Percentiles rank a stretch among this genome's conserved stretches.
Conservation (phyloP, 92 coral and sea anemone genomes). For the Epizoanthus fatuus region DNA sequence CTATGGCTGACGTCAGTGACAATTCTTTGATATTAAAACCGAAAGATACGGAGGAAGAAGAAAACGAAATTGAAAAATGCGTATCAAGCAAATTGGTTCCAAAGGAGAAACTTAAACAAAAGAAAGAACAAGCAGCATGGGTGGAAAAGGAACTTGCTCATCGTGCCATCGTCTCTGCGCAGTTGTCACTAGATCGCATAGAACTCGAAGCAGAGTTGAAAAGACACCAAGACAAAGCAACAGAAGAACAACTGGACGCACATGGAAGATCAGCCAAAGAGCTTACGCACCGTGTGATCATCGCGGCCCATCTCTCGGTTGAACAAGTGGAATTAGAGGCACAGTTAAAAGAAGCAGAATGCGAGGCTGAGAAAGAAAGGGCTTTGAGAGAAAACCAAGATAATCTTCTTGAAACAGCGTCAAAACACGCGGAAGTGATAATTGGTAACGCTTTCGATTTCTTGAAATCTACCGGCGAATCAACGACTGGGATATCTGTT, state of each 20-base stretch:
- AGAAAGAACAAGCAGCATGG: slow-evolving; percentile 27
- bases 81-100: neutral
- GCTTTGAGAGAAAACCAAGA: slow-evolving; percentile 18
- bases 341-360: neutral
- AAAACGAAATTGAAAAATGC: neutral
- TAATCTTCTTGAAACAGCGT: slow-evolving; percentile 12
- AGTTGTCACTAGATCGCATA: slow-evolving; percentile 58
- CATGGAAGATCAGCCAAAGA: slow-evolving; percentile 53
- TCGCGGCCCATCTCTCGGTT: slow-evolving; percentile 54
- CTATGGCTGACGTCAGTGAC: neutral
- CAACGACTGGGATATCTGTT: neutral
- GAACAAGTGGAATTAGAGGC: slow-evolving; percentile 7
- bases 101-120: slow-evolving; percentile 21
- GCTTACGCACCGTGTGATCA: slow-evolving; percentile 32
- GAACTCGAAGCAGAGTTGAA: slow-evolving; percentile 57
- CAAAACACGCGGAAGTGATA: slow-evolving; percentile 59
- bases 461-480: slow-evolving; percentile 44
- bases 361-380: slow-evolving; percentile 17
- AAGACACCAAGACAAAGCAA: slow-evolving; percentile 44
- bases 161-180: slow-evolving; percentile 74
- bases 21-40: neutral
- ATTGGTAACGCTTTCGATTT: slow-evolving; percentile 64
- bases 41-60: neutral
- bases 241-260: slow-evolving; percentile 29
- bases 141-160: slow-evolving; percentile 60